Base-by-base conservation (phyloP, 2,113 vertebrate species). In the Leptobrachium ailaonicum region DNA sequence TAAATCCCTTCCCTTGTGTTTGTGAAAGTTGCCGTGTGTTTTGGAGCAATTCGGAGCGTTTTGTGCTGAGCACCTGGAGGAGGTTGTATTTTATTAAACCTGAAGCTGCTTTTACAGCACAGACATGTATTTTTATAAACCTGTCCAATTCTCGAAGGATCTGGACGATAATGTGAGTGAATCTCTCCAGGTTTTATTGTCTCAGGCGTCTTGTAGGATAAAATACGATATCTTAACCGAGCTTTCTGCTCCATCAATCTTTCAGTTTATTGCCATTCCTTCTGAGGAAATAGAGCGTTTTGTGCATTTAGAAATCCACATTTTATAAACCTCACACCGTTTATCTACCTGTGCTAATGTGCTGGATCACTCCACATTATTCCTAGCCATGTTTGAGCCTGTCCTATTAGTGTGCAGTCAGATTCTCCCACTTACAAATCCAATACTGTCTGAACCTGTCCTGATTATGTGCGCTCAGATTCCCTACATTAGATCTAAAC, bases 131-230 rank as follows among this genome's bases (percentile, higher is more conserved):
- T 9, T 41, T 41, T 41, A 6, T 58, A 42, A 43, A 73, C 54
- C 40, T 42, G 20, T 41, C 6, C 8, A 32, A 12, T 4, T 3
- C 71, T 40, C 0, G 20, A n/a, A 41, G n/a, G 2, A 7, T 32
- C 8, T 13, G 32, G 41, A 72, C 50, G 2, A 20, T 13, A 56
- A n/a, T 58, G 47, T 1, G 10, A 14, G 14, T 2, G 71, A 43
- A 73, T 60, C 71, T 43, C 41, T 32, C 20, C 4, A 60, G 40
- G 47, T 41, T 73, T 73, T 74, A 74, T 62, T 43, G 56, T 50
- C 4, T 6, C 72, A 44, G 72, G 0, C 10, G 7, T 74, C 54
- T 74, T 41, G 6, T 13, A 10, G 56, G 72, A 44, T 14, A 63
- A 44, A 62, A 74, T 44, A 20, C 41, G 44, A 74, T 44, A 44